Evolutionary conservation across 2,888 invertebrate genomes (phyloP).

Genomic region (Brachynemurus nebulosus): DNA sequence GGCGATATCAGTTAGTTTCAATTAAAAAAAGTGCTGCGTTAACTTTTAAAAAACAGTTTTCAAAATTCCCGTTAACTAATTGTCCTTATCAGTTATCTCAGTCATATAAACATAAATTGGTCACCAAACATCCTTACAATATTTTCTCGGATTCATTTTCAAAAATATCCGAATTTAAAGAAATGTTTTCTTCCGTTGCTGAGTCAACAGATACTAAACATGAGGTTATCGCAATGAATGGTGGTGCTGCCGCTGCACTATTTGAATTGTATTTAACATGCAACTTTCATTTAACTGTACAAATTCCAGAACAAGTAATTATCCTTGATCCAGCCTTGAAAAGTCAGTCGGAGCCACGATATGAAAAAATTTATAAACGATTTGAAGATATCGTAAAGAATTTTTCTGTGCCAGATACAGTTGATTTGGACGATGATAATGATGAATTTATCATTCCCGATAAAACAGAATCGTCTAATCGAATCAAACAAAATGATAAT

Average conservation of each 20-base stretch:
- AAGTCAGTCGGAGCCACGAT: constrained; percentile 33
- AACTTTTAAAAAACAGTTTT: background rate
- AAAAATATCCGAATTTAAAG: constrained; percentile 15
- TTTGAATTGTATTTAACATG: constrained; percentile 30
- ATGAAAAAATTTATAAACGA: constrained; percentile 29
- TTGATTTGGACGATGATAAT: constrained; percentile 9
- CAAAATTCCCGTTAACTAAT: background rate
- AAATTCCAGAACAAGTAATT: constrained; percentile 41
- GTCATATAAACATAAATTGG: constrained; percentile 33
- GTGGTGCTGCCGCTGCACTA: constrained; percentile 35
- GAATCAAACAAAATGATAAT: too few species aligned
- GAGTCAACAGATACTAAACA: too few species aligned
- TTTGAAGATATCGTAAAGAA: constrained; percentile 26
- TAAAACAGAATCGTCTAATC: constrained; percentile 21
- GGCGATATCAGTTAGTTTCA: constrained; percentile 44
- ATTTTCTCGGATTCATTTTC: constrained; percentile 30
- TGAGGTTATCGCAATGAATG: constrained; percentile 30
- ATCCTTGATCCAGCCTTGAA: constrained; percentile 36
- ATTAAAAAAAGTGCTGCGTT: constrained; percentile 24
- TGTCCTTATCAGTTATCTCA: constrained; percentile 31
- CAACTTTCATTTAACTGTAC: constrained; percentile 30
- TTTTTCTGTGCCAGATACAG: constrained; percentile 4
- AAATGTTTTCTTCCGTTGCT: constrained; percentile 12
- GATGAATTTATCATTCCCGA: constrained; percentile 1
- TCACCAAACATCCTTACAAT: constrained; percentile 34